These are phyloP conservation scores for Styela clava DNA, from an alignment of 23 tunicate species.

Conservation along the genomic window DNA sequence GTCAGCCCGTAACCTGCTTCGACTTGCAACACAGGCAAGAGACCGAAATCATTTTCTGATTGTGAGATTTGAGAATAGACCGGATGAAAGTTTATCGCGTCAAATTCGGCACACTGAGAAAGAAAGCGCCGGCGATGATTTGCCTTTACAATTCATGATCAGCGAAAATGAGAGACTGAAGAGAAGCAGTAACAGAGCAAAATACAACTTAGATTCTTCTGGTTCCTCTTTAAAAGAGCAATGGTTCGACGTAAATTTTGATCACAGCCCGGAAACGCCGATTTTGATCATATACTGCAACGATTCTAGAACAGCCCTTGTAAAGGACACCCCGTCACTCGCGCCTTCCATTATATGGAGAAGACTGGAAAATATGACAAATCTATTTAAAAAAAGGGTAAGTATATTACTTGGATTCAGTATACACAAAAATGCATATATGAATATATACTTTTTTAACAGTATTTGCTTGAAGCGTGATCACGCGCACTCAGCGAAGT, in stretches of 20 bases:
- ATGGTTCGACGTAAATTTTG: background rate
- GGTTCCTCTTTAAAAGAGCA: background rate
- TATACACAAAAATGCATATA: too few species aligned
- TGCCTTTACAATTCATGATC: constrained; percentile 42
- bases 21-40: constrained; percentile 36
- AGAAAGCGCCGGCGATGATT: background rate
- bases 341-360: constrained; percentile 22
- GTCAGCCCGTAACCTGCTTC: constrained; percentile 33
- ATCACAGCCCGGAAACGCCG: constrained; percentile 11
- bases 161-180: constrained; percentile 45
- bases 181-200: constrained; percentile 42
- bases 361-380: constrained; percentile 30
- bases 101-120: constrained; percentile 14
- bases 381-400: background rate
- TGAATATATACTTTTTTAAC: too few species aligned
- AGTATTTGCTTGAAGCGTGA: too few species aligned
- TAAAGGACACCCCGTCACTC: constrained; percentile 2
- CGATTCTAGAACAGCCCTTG: constrained; percentile 40
- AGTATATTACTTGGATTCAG: too few species aligned
- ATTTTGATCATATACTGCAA: constrained; percentile 64
- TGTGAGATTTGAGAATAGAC: constrained; percentile 41
- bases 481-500: too few species aligned
- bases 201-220: background rate
- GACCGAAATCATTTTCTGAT: constrained; percentile 38
- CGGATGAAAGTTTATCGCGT: constrained; percentile 6